Conservation (phyloP, 92 coral and sea anemone species). For the Zoanthus solanderi region DNA sequence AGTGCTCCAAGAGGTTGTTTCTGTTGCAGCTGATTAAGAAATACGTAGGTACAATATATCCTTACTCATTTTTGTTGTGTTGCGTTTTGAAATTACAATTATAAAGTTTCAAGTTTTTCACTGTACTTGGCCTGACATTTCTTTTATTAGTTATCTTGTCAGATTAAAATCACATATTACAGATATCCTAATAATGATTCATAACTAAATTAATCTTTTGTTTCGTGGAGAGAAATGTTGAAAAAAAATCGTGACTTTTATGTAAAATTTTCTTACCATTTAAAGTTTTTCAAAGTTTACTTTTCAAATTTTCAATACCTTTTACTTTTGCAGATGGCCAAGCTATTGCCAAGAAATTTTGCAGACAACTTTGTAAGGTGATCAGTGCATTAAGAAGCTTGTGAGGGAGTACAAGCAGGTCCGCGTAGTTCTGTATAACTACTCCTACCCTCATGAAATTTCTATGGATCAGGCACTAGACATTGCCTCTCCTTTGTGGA, state of each 20-base stretch:
- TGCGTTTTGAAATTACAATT: background rate
- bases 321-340: slow-evolving; percentile 62
- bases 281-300: background rate
- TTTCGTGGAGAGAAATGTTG: background rate
- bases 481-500: slow-evolving; percentile 61
- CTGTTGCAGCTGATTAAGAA: slow-evolving; percentile 67
- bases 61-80: background rate
- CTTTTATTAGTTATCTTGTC: background rate
- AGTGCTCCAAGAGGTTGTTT: slow-evolving; percentile 69
- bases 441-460: slow-evolving; percentile 51
- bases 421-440: slow-evolving; percentile 12
- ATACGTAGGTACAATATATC: slow-evolving; percentile 53
- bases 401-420: slow-evolving; percentile 52
- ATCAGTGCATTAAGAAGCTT: slow-evolving; percentile 59
- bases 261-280: background rate
- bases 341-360: slow-evolving; percentile 69
- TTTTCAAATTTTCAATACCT: background rate
- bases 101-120: background rate
- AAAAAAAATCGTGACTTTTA: background rate
- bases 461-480: slow-evolving; percentile 50
- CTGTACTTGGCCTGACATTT: background rate
- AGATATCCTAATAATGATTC: background rate
- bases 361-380: slow-evolving; percentile 60
- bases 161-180: background rate
- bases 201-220: background rate